Percentiles rank a stretch among this genome's conserved stretches.
phyloP scores from a whole-genome alignment of 2,113 vertebrate genomes.

The Epinephelus cyanopodus region DNA sequence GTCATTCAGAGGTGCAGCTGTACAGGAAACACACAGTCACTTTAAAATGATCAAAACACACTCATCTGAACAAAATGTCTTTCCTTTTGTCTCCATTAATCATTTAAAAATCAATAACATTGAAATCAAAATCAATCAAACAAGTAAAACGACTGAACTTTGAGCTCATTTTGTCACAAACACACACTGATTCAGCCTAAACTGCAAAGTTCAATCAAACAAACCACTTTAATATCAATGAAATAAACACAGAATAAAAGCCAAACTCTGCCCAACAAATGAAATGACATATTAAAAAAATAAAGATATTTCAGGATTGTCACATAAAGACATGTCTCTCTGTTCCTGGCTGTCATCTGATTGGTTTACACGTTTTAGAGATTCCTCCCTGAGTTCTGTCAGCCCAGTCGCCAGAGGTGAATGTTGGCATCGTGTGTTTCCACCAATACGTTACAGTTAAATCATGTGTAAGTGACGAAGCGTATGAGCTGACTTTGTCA shows the following conservation, averaged over 20 bases:
- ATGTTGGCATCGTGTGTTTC: no score
- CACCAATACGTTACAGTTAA: no score
- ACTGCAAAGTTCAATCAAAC: not conserved
- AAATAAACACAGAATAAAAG: not conserved
- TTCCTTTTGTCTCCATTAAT: not conserved
- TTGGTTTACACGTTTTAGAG: not conserved
- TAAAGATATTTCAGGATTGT: not conserved
- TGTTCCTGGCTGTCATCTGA: not conserved
- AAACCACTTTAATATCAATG: not conserved
- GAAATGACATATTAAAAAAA: not conserved
- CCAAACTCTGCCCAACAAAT: not conserved
- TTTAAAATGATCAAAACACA: not conserved
- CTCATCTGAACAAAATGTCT: not conserved
- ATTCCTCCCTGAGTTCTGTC: slow-evolving; percentile 43
- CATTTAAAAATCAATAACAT: not conserved
- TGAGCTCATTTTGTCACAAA: not conserved
- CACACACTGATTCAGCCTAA: not conserved
- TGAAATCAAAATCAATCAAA: not conserved
- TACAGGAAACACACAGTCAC: not conserved
- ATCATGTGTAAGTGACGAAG: no score
- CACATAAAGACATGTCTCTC: not conserved
- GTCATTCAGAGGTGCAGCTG: not conserved
- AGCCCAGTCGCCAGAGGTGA: no score
- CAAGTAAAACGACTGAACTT: not conserved
- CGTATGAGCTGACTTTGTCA: no score